phyloP scores from a whole-genome alignment of 2,888 invertebrate genomes.

The Callosobruchus maculatus region DNA sequence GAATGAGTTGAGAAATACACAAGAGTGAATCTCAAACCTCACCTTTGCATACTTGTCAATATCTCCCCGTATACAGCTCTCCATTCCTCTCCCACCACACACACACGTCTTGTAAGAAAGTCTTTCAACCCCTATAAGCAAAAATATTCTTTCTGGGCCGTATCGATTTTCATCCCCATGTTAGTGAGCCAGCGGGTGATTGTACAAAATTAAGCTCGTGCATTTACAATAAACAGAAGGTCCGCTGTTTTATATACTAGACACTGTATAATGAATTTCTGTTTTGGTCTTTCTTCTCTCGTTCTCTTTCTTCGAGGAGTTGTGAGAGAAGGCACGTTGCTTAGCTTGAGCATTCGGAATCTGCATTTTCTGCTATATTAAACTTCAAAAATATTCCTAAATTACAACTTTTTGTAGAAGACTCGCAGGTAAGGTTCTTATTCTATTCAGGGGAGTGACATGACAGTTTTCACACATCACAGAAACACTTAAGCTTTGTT shows the following conservation, averaged over 20 bases:
- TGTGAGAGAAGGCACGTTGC: not conserved
- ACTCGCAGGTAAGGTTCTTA: no score
- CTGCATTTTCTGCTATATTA: not conserved
- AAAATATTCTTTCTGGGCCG: constrained; percentile 50
- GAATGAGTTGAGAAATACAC: not conserved
- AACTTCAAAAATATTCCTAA: not conserved
- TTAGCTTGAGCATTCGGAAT: not conserved
- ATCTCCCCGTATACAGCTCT: not conserved
- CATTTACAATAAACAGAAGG: constrained; percentile 47
- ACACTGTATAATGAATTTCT: constrained; percentile 51
- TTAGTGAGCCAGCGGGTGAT: constrained; percentile 44
- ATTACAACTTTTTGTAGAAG: no score
- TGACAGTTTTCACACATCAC: no score
- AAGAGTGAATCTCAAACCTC: not conserved
- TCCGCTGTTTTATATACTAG: constrained; percentile 48
- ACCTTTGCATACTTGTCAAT: not conserved
- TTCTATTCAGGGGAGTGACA: no score
- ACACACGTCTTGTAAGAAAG: constrained; percentile 35
- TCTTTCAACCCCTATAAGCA: constrained; percentile 46
- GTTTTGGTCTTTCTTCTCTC: constrained; percentile 20
- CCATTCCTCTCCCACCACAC: not conserved
- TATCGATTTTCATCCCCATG: constrained; percentile 50
- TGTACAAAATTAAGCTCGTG: constrained; percentile 47
- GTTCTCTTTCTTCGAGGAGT: not conserved
- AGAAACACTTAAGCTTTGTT: no score